These are phyloP conservation scores for Megaleporinus macrocephalus DNA, from an alignment of 2,113 vertebrate species.

Conservation along the genomic window DNA sequence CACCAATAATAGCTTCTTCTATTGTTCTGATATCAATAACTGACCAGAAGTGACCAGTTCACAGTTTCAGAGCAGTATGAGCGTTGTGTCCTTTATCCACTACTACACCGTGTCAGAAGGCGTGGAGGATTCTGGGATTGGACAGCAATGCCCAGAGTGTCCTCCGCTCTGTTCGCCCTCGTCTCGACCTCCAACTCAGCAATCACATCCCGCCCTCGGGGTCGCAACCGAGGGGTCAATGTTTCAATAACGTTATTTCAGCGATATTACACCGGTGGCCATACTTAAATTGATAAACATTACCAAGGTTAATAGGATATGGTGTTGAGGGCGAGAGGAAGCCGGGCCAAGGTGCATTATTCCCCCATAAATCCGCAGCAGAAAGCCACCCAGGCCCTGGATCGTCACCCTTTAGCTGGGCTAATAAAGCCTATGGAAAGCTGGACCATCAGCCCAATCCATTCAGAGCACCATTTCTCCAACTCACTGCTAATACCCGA, in stretches of 20 bases:
- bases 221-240: constrained; percentile 37
- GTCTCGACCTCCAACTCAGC: constrained; percentile 35
- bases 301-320: constrained; percentile 63
- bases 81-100: not conserved
- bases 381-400: constrained; percentile 9
- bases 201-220: constrained; percentile 34
- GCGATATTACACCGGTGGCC: constrained; percentile 48
- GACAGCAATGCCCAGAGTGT: constrained; percentile 43
- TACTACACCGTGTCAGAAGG: not conserved
- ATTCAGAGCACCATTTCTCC: constrained; percentile 3
- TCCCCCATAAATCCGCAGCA: constrained; percentile 55
- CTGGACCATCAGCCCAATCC: constrained; percentile 51
- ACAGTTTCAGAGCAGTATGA: no score
- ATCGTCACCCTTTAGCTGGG: constrained; percentile 39
- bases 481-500: constrained; percentile 44
- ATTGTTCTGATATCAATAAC: no score
- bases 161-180: constrained; percentile 38
- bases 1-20: no score
- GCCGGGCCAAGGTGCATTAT: constrained; percentile 58
- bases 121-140: not conserved
- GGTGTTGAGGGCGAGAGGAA: constrained; percentile 54
- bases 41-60: not conserved
- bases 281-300: constrained; percentile 58
- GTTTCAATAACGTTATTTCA: constrained; percentile 55
- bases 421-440: constrained; percentile 45